Conservation (phyloP, 1,140 invertebrate genomes). For the Meteorus sp. region DNA sequence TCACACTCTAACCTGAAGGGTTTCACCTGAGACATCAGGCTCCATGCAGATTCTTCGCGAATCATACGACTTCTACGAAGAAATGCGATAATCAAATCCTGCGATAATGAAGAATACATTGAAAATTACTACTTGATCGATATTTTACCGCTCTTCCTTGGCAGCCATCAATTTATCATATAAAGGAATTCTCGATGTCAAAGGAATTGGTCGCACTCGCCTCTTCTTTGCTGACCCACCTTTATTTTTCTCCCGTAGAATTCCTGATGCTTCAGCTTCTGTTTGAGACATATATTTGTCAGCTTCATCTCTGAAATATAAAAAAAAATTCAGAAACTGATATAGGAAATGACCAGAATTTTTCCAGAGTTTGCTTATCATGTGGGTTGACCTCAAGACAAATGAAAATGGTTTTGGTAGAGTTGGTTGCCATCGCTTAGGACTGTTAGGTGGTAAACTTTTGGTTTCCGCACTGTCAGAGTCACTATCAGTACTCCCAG, state of each 20-base stretch:
- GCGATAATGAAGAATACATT: background rate
- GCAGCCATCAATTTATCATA: slow-evolving; percentile 71
- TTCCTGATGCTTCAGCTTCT: slow-evolving; percentile 48
- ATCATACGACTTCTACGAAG: slow-evolving; percentile 49
- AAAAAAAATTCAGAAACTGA: slow-evolving; percentile 1
- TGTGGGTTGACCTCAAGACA: slow-evolving; percentile 62
- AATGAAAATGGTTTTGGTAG: slow-evolving; percentile 70
- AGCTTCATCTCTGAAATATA: slow-evolving; percentile 64
- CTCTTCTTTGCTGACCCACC: slow-evolving; percentile 46
- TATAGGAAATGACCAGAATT: background rate
- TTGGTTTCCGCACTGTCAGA: slow-evolving; percentile 48
- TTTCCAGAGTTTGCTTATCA: background rate
- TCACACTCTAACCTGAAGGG: slow-evolving; percentile 63
- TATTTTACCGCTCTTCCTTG: slow-evolving; percentile 67
- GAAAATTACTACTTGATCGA: slow-evolving; percentile 4
- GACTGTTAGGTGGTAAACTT: slow-evolving; percentile 46
- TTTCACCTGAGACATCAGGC: slow-evolving; percentile 59
- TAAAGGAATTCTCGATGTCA: slow-evolving; percentile 68
- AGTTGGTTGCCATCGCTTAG: slow-evolving; percentile 57
- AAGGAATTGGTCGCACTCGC: slow-evolving; percentile 65
- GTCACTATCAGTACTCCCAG: slow-evolving; percentile 43
- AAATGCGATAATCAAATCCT: slow-evolving; percentile 11
- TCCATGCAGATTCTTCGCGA: slow-evolving; percentile 52
- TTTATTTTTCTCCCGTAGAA: slow-evolving; percentile 56
- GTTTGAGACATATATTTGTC: slow-evolving; percentile 55